phyloP scores from a whole-genome alignment of 2,797 vertebrate species.

The Halcyon leucocephala region DNA sequence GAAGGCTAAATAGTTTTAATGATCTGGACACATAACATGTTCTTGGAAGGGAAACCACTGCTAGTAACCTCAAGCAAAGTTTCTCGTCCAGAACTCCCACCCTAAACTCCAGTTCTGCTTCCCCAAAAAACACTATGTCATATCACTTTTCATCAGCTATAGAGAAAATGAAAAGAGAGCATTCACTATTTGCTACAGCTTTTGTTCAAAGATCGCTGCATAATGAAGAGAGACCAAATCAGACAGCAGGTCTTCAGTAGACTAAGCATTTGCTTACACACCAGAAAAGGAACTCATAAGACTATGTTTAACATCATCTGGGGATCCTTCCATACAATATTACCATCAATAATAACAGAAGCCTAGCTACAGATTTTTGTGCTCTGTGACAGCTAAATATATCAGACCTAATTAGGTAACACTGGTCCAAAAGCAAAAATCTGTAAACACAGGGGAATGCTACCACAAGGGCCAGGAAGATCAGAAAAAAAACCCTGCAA shows the following conservation, averaged over 20 bases:
- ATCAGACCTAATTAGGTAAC: constrained; percentile 62
- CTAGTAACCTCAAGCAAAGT: accelerated
- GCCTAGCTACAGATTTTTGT: constrained; percentile 65
- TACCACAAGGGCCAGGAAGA: not conserved
- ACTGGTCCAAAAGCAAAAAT: constrained; percentile 57
- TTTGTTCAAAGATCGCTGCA: constrained; percentile 10
- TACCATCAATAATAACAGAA: constrained; percentile 66
- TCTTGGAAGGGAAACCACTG: not conserved
- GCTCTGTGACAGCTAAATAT: constrained; percentile 56
- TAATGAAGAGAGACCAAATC: constrained; percentile 29
- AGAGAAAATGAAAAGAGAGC: not conserved
- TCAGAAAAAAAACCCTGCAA: not conserved
- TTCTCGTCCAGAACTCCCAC: not conserved
- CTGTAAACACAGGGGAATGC: not conserved
- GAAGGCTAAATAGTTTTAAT: not conserved
- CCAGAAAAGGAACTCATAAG: constrained; percentile 47
- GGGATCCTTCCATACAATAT: constrained; percentile 40
- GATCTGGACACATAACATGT: not conserved
- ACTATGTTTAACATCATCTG: constrained; percentile 65
- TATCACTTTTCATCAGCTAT: not conserved
- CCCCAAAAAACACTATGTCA: not conserved
- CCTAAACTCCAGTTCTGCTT: not conserved
- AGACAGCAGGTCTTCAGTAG: constrained; percentile 36
- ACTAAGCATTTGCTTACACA: constrained; percentile 55
- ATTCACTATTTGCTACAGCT: not conserved